Evolutionary conservation across 1,140 invertebrate genomes (phyloP).

Genomic region (Brachionus sp.): DNA sequence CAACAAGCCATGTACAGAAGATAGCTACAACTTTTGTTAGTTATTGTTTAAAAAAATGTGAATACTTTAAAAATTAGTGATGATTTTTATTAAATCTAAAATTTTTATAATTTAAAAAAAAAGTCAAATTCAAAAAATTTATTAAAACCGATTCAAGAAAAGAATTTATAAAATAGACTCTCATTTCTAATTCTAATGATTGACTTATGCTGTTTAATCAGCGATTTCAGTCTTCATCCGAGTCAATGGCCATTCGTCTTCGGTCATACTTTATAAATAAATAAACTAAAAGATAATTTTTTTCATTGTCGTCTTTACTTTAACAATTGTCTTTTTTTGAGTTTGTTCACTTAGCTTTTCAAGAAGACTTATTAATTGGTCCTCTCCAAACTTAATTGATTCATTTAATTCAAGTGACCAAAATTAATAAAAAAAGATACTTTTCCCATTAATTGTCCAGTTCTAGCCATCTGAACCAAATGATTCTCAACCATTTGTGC

Average conservation of each 20-base stretch:
- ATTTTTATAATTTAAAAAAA: no score
- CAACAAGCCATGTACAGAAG: no score
- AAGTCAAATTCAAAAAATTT: neutral
- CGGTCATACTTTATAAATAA: slow-evolving; percentile 69
- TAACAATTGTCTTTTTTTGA: slow-evolving; percentile 72
- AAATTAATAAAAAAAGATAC: slow-evolving; percentile 48
- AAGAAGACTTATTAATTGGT: slow-evolving; percentile 76
- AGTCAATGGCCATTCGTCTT: slow-evolving; percentile 72
- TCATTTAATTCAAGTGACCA: neutral
- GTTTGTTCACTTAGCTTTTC: slow-evolving; percentile 80
- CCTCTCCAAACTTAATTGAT: slow-evolving; percentile 68
- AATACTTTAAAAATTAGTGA: no score
- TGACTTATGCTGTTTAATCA: neutral
- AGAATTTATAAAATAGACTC: neutral
- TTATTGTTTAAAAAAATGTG: no score
- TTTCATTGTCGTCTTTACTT: slow-evolving; percentile 60
- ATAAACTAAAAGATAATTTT: neutral
- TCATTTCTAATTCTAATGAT: neutral
- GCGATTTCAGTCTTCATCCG: slow-evolving; percentile 71
- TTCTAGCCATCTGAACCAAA: slow-evolving; percentile 78
- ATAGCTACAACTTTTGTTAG: no score
- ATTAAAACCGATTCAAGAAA: neutral
- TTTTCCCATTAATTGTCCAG: slow-evolving; percentile 57
- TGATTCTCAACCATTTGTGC: slow-evolving; percentile 87
- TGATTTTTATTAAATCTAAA: no score